phyloP scores from a whole-genome alignment of 2,888 invertebrate species.

The Campoletis raptor region DNA sequence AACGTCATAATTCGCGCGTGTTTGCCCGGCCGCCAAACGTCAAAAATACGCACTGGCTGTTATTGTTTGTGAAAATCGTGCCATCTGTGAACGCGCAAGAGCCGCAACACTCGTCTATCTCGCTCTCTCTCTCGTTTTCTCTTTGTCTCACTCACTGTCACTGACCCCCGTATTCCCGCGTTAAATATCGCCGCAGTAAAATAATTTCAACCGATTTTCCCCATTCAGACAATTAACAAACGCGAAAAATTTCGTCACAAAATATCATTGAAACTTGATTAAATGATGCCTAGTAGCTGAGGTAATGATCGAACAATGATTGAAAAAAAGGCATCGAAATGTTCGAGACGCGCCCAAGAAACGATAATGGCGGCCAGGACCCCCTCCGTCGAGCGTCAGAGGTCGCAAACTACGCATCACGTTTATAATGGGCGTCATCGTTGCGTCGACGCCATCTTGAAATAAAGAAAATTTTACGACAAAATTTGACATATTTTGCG shows the following conservation, averaged over 20 bases:
- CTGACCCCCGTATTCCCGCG: conserved; percentile 77
- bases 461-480: conserved; percentile 75
- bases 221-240: conserved; percentile 2
- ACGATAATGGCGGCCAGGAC: conserved; percentile 80
- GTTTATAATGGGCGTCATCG: conserved; percentile 74
- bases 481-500: conserved; percentile 77
- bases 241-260: conserved; percentile 28
- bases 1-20: conserved; percentile 62
- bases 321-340: conserved; percentile 54
- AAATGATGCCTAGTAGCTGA: conserved; percentile 8
- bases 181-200: conserved; percentile 69
- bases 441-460: conserved; percentile 81
- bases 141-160: conserved; percentile 72
- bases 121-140: conserved; percentile 33
- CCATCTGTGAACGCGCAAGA: conserved; percentile 80
- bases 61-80: conserved; percentile 77
- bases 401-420: conserved; percentile 71
- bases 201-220: conserved; percentile 37
- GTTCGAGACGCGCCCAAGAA: conserved; percentile 74
- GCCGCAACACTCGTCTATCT: conserved; percentile 50
- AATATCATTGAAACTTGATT: conserved; percentile 26
- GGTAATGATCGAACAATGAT: conserved; percentile 10
- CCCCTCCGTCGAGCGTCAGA: conserved; percentile 71
- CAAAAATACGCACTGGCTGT: conserved; percentile 71
- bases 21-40: conserved; percentile 68